Evolutionary conservation across 1,140 invertebrate species (phyloP), one percentile per base, ranked within the genome.

Genomic region (Octopus bimaculoides): DNA sequence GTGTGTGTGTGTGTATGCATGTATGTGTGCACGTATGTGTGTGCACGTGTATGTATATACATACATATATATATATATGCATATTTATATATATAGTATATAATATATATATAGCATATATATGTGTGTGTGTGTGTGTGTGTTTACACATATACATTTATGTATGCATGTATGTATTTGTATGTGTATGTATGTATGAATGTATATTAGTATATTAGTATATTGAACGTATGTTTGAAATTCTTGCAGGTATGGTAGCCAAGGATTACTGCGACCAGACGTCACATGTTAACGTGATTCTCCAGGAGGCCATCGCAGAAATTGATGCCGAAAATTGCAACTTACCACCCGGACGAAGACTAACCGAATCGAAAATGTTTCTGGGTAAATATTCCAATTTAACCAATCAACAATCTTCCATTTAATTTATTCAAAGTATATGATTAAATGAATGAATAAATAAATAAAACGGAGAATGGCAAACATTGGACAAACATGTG

Each of bases 221-320:
- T 61, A 10, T 61, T 53, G 10, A 53, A 41, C 5, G 1, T 14
- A 54, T 52, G 41, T 54, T 41, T 71, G 17, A 54, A 73, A 78
- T 54, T 75, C 14, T 75, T 78, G 10, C 80, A 89, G 88, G 88
- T 61, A 87, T 88, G 86, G 80, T 81, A 53, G 83, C 85, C 3
- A 77, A 80, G n/a, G 84, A 88, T 77, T 85, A 84, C 78, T 88
- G 87, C 77, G 75, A 73, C 26, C 81, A 81, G n/a, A 81, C 80
- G 20, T 54, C 74, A 69, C 75, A 77, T 10, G 87, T 85, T 10
- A 78, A 84, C 4, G 75, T 79, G 55, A 80, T 74, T 55, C 84
- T 85, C 20, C 78, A 81, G 41, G 76, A 80, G 8, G 52, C 85
- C 41, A 87, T 85, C 75, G 84, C 86, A 75, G 81, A 85, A n/a